Evolutionary conservation across 2,888 invertebrate genomes (phyloP), one percentile per base, ranked within the genome.

Genomic region (Embidobia sp.): DNA sequence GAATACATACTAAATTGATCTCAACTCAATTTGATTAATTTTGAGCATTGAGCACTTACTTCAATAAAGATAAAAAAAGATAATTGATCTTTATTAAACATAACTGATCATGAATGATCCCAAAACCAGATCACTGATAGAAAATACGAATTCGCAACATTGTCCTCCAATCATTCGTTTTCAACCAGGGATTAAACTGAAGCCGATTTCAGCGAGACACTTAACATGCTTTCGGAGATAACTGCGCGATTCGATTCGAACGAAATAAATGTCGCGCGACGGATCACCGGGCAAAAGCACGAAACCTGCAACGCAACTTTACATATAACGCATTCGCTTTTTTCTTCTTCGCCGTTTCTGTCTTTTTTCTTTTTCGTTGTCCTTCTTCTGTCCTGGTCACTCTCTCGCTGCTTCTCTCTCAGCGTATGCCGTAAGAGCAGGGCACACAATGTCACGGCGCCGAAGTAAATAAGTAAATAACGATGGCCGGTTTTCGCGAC

Each of bases 391-490:
- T 4, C 3, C 13, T 0, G 6, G 6, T 42, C 31, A 40, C 26
- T 2, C 27, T 49, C 13, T 27, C 26, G n/a, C 18, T 35, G 29
- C 48, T 35, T 51, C 19, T 5, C 33, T 33, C 11, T 15, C 16
- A 11, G 16, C 49, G 40, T n/a, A 11, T 46, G 51, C 33, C 59
- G 53, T 53, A 70, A 76, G 79, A 78, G 72, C 70, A 75, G 69
- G 74, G 77, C 69, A 79, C 79, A 77, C 79, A 80, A 76, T 69
- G 57, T 80, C 78, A 77, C 79, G 77, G 77, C 64, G 57, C 79
- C 79, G 79, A 82, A 82, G 85, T 86, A 85, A 84, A 86, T 86
- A 86, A 86, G 86, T 85, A 86, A 86, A 85, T 85, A 85, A 81
- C 83, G 78, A 31, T 83, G 80, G 80, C 82, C 78, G 82, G 82